These are phyloP conservation scores for Hirtodrosophila histrioides DNA, from an alignment of 2,888 invertebrate genomes.

Conservation along the genomic window DNA sequence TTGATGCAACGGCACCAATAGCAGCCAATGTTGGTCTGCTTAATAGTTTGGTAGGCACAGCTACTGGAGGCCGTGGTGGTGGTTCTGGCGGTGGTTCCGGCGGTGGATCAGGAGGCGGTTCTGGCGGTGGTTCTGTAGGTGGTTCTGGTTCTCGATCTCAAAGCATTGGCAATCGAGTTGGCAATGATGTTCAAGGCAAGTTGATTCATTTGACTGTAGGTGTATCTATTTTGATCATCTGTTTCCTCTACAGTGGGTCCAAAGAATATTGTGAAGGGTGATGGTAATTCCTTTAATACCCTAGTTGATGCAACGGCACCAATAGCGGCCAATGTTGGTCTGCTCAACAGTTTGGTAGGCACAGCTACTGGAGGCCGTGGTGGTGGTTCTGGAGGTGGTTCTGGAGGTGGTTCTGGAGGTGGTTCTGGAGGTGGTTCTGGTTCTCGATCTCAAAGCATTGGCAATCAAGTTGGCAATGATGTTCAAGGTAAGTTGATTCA, in stretches of 20 bases:
- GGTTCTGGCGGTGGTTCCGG: background rate
- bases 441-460: constrained; percentile 1
- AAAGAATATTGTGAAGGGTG: constrained; percentile 11
- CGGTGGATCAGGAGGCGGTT: constrained; percentile 1
- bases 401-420: background rate
- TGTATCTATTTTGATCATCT: background rate
- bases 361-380: constrained; percentile 7
- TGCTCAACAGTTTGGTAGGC: constrained; percentile 10
- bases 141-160: background rate
- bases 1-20: constrained; percentile 13
- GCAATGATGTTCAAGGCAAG: constrained; percentile 33
- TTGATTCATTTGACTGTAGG: too few relatives aligned
- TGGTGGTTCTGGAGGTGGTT: background rate
- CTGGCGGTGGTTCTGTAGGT: constrained; percentile 1
- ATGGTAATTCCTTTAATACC: background rate
- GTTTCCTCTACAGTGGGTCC: constrained; percentile 12
- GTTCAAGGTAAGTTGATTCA: constrained; percentile 5
- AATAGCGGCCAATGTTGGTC: background rate
- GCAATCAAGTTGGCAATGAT: constrained; percentile 22
- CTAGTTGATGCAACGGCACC: constrained; percentile 1
- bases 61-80: background rate
- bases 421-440: background rate
- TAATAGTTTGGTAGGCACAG: constrained; percentile 9
- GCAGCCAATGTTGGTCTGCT: constrained; percentile 9
- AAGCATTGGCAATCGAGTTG: constrained; percentile 22